Conservation (phyloP, 2,113 vertebrate genomes). For the Helogale parvula region DNA sequence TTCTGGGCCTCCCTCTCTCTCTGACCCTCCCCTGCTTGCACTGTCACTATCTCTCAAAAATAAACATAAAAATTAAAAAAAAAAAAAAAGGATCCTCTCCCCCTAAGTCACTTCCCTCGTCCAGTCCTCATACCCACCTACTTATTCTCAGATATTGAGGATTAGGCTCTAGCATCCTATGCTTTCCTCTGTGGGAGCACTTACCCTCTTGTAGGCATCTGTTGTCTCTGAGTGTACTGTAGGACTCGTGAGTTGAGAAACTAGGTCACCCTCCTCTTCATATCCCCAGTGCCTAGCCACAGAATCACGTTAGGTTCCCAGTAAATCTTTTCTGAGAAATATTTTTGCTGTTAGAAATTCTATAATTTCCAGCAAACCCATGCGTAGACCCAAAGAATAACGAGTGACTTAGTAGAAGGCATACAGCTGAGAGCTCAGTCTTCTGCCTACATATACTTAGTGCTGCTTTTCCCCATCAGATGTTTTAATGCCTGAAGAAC, state of each 20-base stretch:
- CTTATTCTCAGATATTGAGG: background rate
- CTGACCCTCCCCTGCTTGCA: no score
- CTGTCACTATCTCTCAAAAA: no score
- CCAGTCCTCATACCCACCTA: background rate
- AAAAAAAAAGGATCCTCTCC: background rate
- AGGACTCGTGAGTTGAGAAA: background rate
- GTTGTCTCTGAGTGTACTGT: background rate
- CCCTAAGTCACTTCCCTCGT: background rate
- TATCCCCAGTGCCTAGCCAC: background rate
- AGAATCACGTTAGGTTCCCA: background rate
- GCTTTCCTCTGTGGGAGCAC: background rate
- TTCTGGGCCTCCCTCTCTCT: no score
- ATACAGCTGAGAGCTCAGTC: background rate
- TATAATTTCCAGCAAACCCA: background rate
- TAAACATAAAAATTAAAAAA: no score
- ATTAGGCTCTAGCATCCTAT: background rate
- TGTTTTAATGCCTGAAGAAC: background rate
- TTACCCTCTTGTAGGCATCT: background rate
- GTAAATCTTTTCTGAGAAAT: constrained; percentile 17
- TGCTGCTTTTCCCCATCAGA: background rate
- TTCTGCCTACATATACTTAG: background rate
- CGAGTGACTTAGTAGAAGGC: background rate
- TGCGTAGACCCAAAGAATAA: background rate
- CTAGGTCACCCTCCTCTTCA: background rate
- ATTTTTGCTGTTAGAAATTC: constrained; percentile 43